Evolutionary conservation across 2,888 invertebrate genomes (phyloP), one percentile per base, ranked within the genome.

Genomic region (Dasypolia templi): DNA sequence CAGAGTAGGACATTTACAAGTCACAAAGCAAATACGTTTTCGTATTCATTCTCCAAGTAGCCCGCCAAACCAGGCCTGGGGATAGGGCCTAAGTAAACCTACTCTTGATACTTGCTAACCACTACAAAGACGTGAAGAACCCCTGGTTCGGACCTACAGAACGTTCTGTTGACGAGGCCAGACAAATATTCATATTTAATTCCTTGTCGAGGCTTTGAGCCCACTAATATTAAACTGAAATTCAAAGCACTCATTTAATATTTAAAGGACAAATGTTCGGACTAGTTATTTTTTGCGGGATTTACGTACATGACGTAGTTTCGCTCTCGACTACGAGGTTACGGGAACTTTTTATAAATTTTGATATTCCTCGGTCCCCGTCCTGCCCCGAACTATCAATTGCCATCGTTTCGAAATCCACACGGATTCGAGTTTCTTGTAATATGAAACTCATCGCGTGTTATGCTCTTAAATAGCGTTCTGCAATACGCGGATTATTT

Each of bases 151-250:
- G 92, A 92, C 93, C 93, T 91, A 91, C 87, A 90, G 90, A 92
- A 92, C 89, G 91, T 91, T 92, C 87, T 90, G 91, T 91, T 92
- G 91, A 91, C 89, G 90, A 88, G 90, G 89, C 90, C 92, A 90
- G 92, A 91, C 95, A 94, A 95, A 95, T 94, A 95, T 95, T 95
- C 94, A 96, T 96, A 95, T 95, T 95, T 95, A 94, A 96, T 95
- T 95, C 92, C 88, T 88, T 86, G 85, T 88, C 85, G 86, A 85
- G 86, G 88, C 90, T 93, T 92, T 92, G 91, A 91, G 89, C 88
- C 88, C 89, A 93, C 93, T 93, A 92, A 92, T 91, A 91, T 89
- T 88, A 93, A 93, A 93, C 90, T 90, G 88, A 89, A 90, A 87
- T 87, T 89, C 90, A 90, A 91, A 93, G 90, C 92, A 90, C 91